Evolutionary conservation across 2,113 vertebrate genomes (phyloP).

Genomic region (Lamprologus tigripictilis): DNA sequence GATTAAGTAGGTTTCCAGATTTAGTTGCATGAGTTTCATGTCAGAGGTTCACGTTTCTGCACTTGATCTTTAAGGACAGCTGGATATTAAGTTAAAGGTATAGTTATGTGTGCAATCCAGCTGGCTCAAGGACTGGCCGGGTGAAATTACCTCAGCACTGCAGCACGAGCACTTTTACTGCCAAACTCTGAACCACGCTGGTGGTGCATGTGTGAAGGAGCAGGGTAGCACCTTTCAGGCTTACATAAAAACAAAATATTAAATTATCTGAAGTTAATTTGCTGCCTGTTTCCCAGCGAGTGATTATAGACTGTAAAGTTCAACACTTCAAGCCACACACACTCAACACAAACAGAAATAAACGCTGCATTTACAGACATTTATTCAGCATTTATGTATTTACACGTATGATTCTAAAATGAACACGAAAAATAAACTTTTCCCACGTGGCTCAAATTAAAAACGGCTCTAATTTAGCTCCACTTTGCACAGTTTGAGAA

Average conservation of each 20-base stretch:
- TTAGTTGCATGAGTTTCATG: not conserved
- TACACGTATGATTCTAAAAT: not conserved
- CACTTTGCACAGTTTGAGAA: not conserved
- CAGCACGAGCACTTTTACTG: conserved; percentile 34
- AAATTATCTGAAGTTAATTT: not conserved
- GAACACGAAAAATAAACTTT: not conserved
- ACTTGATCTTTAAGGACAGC: conserved; percentile 50
- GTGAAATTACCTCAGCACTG: conserved; percentile 44
- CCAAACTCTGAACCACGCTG: not conserved
- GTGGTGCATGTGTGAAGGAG: not conserved
- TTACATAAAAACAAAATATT: conserved; percentile 21
- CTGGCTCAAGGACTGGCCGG: not conserved
- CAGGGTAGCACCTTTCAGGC: not conserved
- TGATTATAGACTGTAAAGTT: not conserved
- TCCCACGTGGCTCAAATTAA: not conserved
- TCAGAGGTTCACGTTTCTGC: conserved; percentile 38
- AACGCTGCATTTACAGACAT: conserved; percentile 10
- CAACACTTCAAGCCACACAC: not conserved
- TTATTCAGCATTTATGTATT: conserved; percentile 26
- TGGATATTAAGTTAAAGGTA: conserved; percentile 17
- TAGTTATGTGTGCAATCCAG: conserved; percentile 9
- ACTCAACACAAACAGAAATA: conserved; percentile 9
- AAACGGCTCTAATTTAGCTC: not conserved
- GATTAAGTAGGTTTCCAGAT: not conserved
- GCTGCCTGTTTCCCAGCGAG: not conserved